Evolutionary conservation across 2,888 invertebrate genomes (phyloP), one percentile per base, ranked within the genome.

Genomic region (Neoaliturus tenellus): DNA sequence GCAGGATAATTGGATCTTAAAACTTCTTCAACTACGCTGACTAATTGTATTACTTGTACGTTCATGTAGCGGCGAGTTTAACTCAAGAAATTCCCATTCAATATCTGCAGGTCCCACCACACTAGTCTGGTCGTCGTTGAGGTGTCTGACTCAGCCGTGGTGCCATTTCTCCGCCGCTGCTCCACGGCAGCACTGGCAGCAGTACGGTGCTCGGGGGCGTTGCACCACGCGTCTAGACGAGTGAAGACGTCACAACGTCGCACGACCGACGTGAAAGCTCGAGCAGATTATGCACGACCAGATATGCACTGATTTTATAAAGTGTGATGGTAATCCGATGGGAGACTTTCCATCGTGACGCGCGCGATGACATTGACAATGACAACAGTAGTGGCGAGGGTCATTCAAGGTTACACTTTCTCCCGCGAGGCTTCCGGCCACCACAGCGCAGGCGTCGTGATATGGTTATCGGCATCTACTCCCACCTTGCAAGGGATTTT

Each of bases 311-410:
- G 62, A 62, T 62, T 62, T 62, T 62, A 62, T 62, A 62, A 31
- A 62, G 62, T 62, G 62, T 28, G 62, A 62, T 62, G 62, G 62
- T 62, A 62, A 62, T 62, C 62, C 62, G 62, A 62, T 62, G 62
- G 62, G 62, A 62, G 62, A 62, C 71, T 71, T 71, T 71, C 71
- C 39, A 71, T 71, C 71, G 71, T 71, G 71, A 71, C 67, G 67
- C 39, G 39, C 62, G 39, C 62, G 39, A 71, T 71, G 71, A 71
- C 71, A 71, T 71, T 71, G 71, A 71, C 71, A 71, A 71, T 71
- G 71, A 71, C 62, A 62, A 62, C 62, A 62, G 62, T 17, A 31
- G 4, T 31, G 20, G 55, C 17, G 62, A 62, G 62, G 62, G 62
- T 62, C 62, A 62, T 62, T 62, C 62, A 62, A 62, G 62, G 62